A percentile compares a stretch with the other conserved stretches of the same genome.
Conservation (phyloP, 2,797 vertebrate genomes). For the Chaunax sp. region DNA sequence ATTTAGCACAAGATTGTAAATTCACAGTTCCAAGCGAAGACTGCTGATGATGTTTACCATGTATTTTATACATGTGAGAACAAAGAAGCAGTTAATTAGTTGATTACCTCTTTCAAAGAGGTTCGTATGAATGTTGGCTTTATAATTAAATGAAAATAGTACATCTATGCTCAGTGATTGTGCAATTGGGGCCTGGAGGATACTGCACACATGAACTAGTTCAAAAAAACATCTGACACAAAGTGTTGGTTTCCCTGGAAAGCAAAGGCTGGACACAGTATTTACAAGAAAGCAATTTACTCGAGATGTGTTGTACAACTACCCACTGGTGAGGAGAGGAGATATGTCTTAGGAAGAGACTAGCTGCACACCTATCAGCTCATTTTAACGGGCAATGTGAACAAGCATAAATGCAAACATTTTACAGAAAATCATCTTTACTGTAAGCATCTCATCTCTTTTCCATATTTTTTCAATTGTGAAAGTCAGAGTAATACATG, state of each 20-base stretch:
- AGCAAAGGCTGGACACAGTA: constrained; percentile 34
- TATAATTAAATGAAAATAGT: background rate
- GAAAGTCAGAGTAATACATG: no score
- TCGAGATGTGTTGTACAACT: constrained; percentile 34
- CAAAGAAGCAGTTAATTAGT: constrained; percentile 1
- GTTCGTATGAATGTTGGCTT: background rate
- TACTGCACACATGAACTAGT: constrained; percentile 30
- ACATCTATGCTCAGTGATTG: constrained; percentile 19
- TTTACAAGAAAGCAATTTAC: constrained; percentile 56
- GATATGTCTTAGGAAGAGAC: constrained; percentile 23
- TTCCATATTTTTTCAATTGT: no score
- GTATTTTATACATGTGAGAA: background rate
- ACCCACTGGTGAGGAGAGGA: constrained; percentile 16
- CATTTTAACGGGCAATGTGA: constrained; percentile 15
- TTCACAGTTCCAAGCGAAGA: background rate
- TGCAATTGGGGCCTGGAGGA: constrained; percentile 7
- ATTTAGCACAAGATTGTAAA: constrained; percentile 12
- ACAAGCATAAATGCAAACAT: background rate
- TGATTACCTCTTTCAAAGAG: background rate
- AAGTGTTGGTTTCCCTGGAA: constrained; percentile 27
- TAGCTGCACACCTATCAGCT: constrained; percentile 7
- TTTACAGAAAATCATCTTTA: no score
- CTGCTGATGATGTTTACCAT: background rate
- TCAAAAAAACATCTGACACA: constrained; percentile 41
- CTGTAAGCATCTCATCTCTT: no score